A percentile compares a stretch with the other conserved stretches of the same genome.
phyloP scores from a whole-genome alignment of 2,797 vertebrate species.

The Myotis findleyi region DNA sequence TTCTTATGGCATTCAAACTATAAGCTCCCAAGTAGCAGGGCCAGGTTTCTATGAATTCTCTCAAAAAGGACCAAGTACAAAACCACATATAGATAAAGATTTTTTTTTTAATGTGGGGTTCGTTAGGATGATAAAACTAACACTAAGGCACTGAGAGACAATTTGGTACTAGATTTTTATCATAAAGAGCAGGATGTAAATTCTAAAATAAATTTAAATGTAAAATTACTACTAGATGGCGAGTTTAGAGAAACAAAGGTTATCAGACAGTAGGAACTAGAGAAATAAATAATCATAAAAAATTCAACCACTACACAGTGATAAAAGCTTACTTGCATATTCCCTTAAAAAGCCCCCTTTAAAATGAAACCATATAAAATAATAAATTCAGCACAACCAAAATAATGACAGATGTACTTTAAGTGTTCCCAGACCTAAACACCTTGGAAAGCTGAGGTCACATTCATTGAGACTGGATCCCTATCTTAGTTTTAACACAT shows the following conservation, averaged over 20 bases:
- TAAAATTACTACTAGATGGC: not conserved
- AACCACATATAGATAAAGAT: not conserved
- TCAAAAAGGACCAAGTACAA: not conserved
- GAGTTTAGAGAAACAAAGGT: constrained; percentile 13
- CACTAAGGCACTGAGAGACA: not conserved
- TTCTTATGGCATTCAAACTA: not conserved
- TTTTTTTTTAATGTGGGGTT: not conserved
- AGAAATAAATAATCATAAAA: constrained; percentile 63
- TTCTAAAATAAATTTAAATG: not conserved
- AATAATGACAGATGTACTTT: constrained; percentile 86
- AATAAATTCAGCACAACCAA: constrained; percentile 81
- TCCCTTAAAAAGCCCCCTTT: constrained; percentile 59
- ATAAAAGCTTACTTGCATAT: constrained; percentile 61
- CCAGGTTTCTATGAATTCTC: not conserved
- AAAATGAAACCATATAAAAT: constrained; percentile 84
- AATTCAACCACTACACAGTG: constrained; percentile 44
- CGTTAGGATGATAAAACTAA: not conserved
- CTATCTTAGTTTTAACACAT: constrained; percentile 82
- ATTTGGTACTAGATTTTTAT: constrained; percentile 33
- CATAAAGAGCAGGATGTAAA: not conserved
- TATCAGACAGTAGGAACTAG: constrained; percentile 13
- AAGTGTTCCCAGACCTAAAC: constrained; percentile 84
- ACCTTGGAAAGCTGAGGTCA: constrained; percentile 83
- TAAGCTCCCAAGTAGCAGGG: not conserved
- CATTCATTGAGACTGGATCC: constrained; percentile 81